Evolutionary conservation across 2,888 invertebrate genomes (phyloP).

Genomic region (Protonemura montana): DNA sequence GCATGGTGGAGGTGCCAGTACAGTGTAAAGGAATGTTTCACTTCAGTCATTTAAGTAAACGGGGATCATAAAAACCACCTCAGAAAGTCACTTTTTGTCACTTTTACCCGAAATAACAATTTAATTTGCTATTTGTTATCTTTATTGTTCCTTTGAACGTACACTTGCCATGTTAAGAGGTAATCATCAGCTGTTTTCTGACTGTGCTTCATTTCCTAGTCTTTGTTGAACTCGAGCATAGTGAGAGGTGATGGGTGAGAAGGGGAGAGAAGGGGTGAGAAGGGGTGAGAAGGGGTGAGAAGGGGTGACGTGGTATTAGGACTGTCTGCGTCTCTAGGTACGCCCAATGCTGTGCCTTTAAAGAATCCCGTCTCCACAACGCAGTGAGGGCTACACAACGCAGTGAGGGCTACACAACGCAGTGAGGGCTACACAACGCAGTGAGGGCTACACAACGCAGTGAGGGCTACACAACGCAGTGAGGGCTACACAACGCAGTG

Average conservation of each 20-base stretch:
- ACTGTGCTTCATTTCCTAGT: constrained; percentile 33
- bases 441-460: too few species aligned
- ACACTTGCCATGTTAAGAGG: constrained; percentile 40
- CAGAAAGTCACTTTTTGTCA: not conserved
- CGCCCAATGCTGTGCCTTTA: too few species aligned
- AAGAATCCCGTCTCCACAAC: too few species aligned
- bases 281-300: too few species aligned
- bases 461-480: not conserved
- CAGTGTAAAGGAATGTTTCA: too few species aligned
- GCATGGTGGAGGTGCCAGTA: not conserved
- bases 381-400: too few species aligned
- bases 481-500: not conserved
- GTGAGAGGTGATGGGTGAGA: not conserved
- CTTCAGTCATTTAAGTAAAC: too few species aligned
- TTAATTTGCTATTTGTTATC: constrained; percentile 28
- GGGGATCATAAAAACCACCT: too few species aligned
- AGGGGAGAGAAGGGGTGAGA: too few species aligned
- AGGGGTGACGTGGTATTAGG: too few species aligned
- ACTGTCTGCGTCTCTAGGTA: too few species aligned
- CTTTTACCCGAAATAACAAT: constrained; percentile 18
- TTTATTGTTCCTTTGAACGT: constrained; percentile 25
- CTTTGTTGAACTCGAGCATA: constrained; percentile 13
- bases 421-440: not conserved
- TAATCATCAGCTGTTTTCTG: constrained; percentile 37
- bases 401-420: not conserved